phyloP scores from a whole-genome alignment of 1,140 invertebrate species.

The Antheraea pernyi region DNA sequence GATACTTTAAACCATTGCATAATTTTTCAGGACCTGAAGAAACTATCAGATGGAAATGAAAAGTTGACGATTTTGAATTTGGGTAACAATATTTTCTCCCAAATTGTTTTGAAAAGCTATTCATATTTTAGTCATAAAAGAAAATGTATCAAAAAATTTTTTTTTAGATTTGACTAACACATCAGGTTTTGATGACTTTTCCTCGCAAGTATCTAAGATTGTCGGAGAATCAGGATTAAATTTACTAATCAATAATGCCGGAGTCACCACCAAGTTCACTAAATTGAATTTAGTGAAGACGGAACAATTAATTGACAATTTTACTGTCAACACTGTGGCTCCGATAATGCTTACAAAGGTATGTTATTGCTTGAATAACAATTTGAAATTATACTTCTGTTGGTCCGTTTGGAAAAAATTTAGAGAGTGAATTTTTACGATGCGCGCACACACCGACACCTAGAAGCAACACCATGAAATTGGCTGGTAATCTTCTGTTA shows the following conservation, averaged over 20 bases:
- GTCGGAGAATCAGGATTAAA: slow-evolving; percentile 87
- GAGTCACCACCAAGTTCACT: slow-evolving; percentile 86
- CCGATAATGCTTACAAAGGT: slow-evolving; percentile 93
- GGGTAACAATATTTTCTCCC: slow-evolving; percentile 74
- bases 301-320: slow-evolving; percentile 85
- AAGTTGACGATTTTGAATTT: slow-evolving; percentile 85
- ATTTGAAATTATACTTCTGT: too few relatives aligned
- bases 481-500: too few relatives aligned
- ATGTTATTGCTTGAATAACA: slow-evolving; percentile 18
- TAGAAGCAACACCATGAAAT: too few relatives aligned
- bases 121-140: not conserved
- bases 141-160: slow-evolving; percentile 9
- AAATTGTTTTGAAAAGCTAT: not conserved
- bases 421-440: too few relatives aligned
- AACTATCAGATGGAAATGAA: slow-evolving; percentile 79
- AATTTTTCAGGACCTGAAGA: slow-evolving; percentile 84
- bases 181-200: slow-evolving; percentile 80
- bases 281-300: slow-evolving; percentile 84
- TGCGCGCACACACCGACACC: too few relatives aligned
- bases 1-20: too few relatives aligned
- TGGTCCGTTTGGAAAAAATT: not conserved
- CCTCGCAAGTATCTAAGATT: slow-evolving; percentile 79
- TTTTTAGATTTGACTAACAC: slow-evolving; percentile 83
- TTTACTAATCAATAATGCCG: slow-evolving; percentile 93
- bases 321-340: slow-evolving; percentile 88